Base-by-base conservation (phyloP, 1,140 invertebrate genomes). In the Drosophila micromelanica region DNA sequence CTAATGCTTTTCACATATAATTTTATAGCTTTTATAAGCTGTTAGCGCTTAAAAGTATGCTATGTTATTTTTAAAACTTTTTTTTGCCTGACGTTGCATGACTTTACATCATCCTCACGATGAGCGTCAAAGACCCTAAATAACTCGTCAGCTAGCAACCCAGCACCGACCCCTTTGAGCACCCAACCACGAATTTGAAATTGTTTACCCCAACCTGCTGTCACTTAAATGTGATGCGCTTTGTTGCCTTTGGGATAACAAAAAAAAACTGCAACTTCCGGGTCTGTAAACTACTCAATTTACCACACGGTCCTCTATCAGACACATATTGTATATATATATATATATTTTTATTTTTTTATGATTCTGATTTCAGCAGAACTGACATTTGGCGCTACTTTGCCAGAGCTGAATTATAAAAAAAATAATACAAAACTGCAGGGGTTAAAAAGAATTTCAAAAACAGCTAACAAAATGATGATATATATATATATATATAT, bases 331-430 rank as follows among this genome's bases (percentile, higher is more conserved):
- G 11, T 13, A 3, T 38, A 52, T 48, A 23, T 32, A 5, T 23
- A 13, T 42, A 5, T 43, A 7, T 42, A 9, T n/a, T 15, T 65
- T 11, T 70, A 56, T 70, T 62, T 71, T 51, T 82, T 73, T 73
- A 49, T 52, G 57, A 80, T 77, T 69, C 81, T 85, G 81, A 85
- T 76, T 82, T 86, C 70, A 85, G 64, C 81, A 80, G 70, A 74
- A 71, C 76, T 89, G 82, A 89, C 84, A 89, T 89, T 87, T 86
- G 84, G 89, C 75, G 84, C 84, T 84, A 89, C 78, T 81, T 87
- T 81, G 65, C 77, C 51, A 62, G 67, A 43, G 59, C 51, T 67
- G 38, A 72, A 67, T 49, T 52, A 73, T 68, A 49, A 55, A 71
- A 61, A 72, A 61, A 59, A 63, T 54, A 64, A 60, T 37, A 63